A percentile compares a stretch with the other conserved stretches of the same genome.
Evolutionary conservation across 2,797 vertebrate species (phyloP).

Genomic region (Tauraco hartlaubi): DNA sequence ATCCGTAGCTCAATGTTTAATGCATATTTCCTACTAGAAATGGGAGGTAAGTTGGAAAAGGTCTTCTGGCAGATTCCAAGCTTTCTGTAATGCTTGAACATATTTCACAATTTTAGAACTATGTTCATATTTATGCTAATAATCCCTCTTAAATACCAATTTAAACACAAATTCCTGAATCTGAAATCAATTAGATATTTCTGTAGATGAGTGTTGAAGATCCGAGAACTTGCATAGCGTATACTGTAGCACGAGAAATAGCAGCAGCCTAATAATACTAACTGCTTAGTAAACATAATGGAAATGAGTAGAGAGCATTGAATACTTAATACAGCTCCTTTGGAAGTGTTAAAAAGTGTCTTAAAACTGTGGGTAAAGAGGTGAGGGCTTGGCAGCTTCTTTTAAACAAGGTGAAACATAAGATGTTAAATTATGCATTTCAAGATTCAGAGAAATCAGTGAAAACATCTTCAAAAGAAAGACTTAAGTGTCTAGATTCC

Average conservation of each 20-base stretch:
- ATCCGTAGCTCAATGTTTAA: not conserved
- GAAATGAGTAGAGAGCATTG: not conserved
- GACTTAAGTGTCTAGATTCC: not conserved
- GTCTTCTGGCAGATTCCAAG: not conserved
- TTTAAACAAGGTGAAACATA: not conserved
- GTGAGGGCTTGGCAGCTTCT: not conserved
- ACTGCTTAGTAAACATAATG: not conserved
- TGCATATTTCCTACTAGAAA: not conserved
- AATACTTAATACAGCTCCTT: not conserved
- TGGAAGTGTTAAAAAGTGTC: not conserved
- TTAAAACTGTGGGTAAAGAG: not conserved
- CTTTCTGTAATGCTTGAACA: not conserved
- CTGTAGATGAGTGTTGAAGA: not conserved
- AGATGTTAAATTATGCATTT: conserved; percentile 30
- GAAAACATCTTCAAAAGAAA: not conserved
- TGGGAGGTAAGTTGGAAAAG: not conserved
- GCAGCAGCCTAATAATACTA: not conserved
- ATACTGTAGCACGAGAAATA: not conserved
- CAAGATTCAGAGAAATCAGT: not conserved
- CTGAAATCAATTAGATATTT: not conserved
- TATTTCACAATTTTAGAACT: not conserved
- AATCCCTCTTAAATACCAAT: not conserved
- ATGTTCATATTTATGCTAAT: not conserved
- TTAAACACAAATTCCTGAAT: not conserved
- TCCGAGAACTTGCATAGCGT: not conserved